Evolutionary conservation across 2,888 invertebrate genomes (phyloP), one percentile per base, ranked within the genome.

Genomic region (Drosophila percnosoma): DNA sequence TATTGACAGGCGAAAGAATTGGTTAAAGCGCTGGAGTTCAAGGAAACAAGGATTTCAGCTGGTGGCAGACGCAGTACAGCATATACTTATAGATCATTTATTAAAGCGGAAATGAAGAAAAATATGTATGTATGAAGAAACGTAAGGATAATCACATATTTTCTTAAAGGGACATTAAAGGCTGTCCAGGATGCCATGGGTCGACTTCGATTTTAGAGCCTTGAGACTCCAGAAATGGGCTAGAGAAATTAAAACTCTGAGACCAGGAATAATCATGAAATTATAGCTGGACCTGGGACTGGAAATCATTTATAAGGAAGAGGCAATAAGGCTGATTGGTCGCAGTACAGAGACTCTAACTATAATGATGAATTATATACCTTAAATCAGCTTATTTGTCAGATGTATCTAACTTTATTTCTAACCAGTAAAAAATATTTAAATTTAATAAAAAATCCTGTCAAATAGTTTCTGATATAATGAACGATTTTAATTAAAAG

Each of bases 1-100:
- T 75, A 70, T 75, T 70, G 80, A 75, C 80, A 79, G 80, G 45
- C 76, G 64, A 24, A 31, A 6, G 48, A 38, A 36, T 48, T 24
- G 33, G 36, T 51, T 58, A 49, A 51, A 24, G 11, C 57, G 53
- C 62, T 53, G 27, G 15, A 48, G 48, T 53, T 68, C 38, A 45
- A 49, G 31, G 31, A 10, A 10, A 31, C 10, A 31, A 31, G 55
- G 49, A 45, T 36, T n/a, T 10, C 27, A 49, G 24, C 49, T 49
- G 27, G 4, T 0, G 21, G 5, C 15, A 24, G 24, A 4, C 15
- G 4, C 15, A 21, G 21, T 45, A 4, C 21, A 24, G 21, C 29
- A 29, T 40, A 15, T 0, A 51, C 27, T 15, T 45, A 4, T 15
- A 15, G 45, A 45, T 45, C 24, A 27, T 45, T 45, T 24, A 15